Conservation (phyloP, 1,140 invertebrate species). For the Aphaenogaster rudis region DNA sequence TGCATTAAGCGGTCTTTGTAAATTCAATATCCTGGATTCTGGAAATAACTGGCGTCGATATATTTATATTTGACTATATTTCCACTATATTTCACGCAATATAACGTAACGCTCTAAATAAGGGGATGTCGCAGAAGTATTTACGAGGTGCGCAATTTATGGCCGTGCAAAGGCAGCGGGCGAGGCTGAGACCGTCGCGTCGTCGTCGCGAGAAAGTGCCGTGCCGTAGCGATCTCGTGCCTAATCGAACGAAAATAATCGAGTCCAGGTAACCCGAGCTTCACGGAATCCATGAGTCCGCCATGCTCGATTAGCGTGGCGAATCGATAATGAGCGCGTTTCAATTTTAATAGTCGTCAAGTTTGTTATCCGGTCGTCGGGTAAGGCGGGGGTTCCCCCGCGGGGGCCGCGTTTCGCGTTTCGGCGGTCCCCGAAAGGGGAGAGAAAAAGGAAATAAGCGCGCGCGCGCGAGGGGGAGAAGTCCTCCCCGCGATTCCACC, state of each 20-base stretch:
- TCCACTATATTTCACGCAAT: neutral
- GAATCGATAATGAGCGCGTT: constrained; percentile 62
- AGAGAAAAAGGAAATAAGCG: neutral
- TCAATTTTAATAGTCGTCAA: constrained; percentile 61
- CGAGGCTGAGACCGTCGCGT: neutral
- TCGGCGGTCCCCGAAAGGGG: neutral
- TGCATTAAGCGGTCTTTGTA: neutral
- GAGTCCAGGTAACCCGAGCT: constrained; percentile 43
- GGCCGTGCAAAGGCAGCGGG: neutral
- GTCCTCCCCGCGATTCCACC: constrained; percentile 1
- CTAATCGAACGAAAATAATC: constrained; percentile 59
- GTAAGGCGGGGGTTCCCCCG: neutral
- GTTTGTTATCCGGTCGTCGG: constrained; percentile 28
- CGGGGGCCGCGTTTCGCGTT: constrained; percentile 7
- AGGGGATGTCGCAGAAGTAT: neutral
- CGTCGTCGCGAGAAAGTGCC: constrained; percentile 34
- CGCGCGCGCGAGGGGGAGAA: neutral
- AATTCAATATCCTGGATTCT: neutral
- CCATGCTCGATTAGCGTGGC: constrained; percentile 44
- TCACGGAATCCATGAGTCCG: constrained; percentile 27
- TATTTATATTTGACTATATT: constrained; percentile 10
- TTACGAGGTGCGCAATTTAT: constrained; percentile 36
- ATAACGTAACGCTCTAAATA: constrained; percentile 3
- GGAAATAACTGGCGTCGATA: neutral
- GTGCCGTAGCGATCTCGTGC: constrained; percentile 34